Evolutionary conservation across 2,113 vertebrate species (phyloP), one percentile per base, ranked within the genome.

Genomic region (Gobiocypris rarus): DNA sequence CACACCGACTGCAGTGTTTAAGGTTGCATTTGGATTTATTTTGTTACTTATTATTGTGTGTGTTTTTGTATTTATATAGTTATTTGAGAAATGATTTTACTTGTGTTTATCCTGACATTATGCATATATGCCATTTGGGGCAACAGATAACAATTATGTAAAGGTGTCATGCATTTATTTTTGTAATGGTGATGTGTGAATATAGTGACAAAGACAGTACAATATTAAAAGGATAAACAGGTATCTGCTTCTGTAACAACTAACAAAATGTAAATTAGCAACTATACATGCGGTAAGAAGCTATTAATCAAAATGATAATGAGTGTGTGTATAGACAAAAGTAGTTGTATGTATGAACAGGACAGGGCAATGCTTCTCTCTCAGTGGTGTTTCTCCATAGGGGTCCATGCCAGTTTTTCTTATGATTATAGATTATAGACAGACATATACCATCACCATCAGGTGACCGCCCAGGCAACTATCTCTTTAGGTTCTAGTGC

Each of bases 211-310:
- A 26, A 65, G 15, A 65, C 14, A 65, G 9, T 45, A 61, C 9
- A 24, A 61, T 11, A 26, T 61, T 61, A 1, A 17, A n/a, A 28
- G 28, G 43, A 50, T 22, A 3, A 56, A 19, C 11, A 4, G 56
- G 50, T 43, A 34, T 56, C 43, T 76, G 63, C 45, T 41, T 79
- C 41, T 52, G 34, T n/a, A 76, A 81, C 15, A 56, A 69, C 41
- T 83, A 71, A 86, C 61, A 86, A 34, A 24, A n/a, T 24, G 56
- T 54, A 79, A 85, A 83, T 82, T 74, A 82, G 71, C 65, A 80
- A 65, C 84, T 11, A 69, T 34, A 28, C 54, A 48, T 84, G 86
- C 83, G 80, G 73, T 50, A 85, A 77, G 52, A 61, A 41, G 69
- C 50, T 84, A 86, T 85, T 69, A 65, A 87, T 88, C 86, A 22